Evolutionary conservation across 2,113 vertebrate genomes (phyloP), one percentile per base, ranked within the genome.

Genomic region (Eonycteris spelaea): DNA sequence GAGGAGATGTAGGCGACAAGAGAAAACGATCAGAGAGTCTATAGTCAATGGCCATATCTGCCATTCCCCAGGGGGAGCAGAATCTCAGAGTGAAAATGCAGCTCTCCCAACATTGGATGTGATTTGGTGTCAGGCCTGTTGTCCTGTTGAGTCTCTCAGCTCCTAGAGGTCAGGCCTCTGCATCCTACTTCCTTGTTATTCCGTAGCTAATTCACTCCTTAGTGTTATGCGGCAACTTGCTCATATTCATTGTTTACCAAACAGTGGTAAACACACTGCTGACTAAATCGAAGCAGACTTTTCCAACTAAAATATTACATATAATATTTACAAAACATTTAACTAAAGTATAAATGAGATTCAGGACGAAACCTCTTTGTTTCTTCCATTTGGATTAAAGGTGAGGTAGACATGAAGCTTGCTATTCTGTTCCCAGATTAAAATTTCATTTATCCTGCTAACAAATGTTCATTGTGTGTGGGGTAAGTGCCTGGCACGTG

Each of bases 341-440:
- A 67, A 38, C 40, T 28, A 43, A 90, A 90, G 26, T n/a, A 21
- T 16, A 71, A 71, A 51, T 51, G 18, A 80, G 35, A 93, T 71
- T n/a, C 53, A 48, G 18, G 51, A 88, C 9, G n/a, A 38, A 7
- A 22, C 78, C 18, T 71, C n/a, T 87, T 35, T 28, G 14, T 75
- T 75, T 92, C 28, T 6, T 21, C 40, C 48, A 28, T 48, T 80
- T 97, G 33, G 35, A 51, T 63, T 61, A 63, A 90, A 22, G 22
- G 26, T 30, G 13, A 71, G 10, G 14, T 22, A 94, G 55, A 63
- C 16, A 43, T 48, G 26, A 93, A 48, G 21, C 16, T 70, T 83
- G 15, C 8, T 71, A 10, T 67, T 90, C 67, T 71, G 9, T 51
- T 90, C 26, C 26, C 68, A 78, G 21, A 1, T 73, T 77, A 43